Evolutionary conservation across 2,113 vertebrate species (phyloP), one percentile per base, ranked within the genome.

Genomic region (Nanger granti): DNA sequence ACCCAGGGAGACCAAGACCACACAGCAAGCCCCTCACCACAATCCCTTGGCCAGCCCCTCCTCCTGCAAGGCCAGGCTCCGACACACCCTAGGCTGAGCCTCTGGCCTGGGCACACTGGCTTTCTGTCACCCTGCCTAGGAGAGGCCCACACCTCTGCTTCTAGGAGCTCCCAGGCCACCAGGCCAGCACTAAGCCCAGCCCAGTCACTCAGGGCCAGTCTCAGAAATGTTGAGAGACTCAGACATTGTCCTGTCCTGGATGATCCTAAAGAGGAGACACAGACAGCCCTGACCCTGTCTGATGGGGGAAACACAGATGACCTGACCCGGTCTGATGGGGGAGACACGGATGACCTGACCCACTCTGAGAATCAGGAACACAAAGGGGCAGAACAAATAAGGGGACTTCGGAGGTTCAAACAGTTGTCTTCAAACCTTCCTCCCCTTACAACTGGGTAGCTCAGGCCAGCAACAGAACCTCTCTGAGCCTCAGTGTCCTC

Each of bases 31-130:
- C 8, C 55, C 37, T n/a, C 13, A 9, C 15, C 8, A 9, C 7
- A 4, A 55, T 2, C 44, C 22, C 34, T 2, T 20, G 13, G 52
- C 29, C 49, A 29, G 26, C 52, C 9, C 9, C 60, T 22, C 29
- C 44, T n/a, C 59, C 26, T 41, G 26, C n/a, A 13, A 41, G 13
- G 14, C 69, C 12, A 17, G 37, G 37, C 83, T n/a, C 11, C n/a
- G 8, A 82, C 5, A 2, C 34, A 18, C 18, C 20, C 3, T 24
- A 17, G 49, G 47, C 57, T 73, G 44, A 84, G 29, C 37, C 31
- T 17, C 13, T 34, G 26, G 34, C 18, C 47, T 15, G 24, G 76
- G 8, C n/a, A 6, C 55, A 7, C 0, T 0, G 2, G 37, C 31
- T 62, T 55, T 64, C 83, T 17, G 37, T 22, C 22, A 24, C 10